Conservation (phyloP, 2,888 invertebrate species). For the Eubasilissa splendida region DNA sequence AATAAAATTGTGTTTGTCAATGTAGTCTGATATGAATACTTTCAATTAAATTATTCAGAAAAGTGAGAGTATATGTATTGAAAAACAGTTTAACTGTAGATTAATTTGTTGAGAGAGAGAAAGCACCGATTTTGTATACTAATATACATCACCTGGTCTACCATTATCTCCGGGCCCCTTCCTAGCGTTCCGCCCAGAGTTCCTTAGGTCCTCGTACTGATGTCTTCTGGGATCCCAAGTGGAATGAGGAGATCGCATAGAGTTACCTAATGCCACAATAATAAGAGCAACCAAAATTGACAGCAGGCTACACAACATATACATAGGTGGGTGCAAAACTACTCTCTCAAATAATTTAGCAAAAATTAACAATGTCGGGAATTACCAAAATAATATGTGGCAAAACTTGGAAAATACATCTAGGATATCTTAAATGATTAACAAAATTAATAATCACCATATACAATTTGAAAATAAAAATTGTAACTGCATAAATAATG, state of each 20-base stretch:
- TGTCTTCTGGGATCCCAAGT: slow-evolving; percentile 93
- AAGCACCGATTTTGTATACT: neutral
- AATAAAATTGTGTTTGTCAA: no score
- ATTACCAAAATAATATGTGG: no score
- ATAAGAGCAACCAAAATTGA: slow-evolving; percentile 55
- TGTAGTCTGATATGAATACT: no score
- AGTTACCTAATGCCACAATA: slow-evolving; percentile 63
- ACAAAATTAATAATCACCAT: no score
- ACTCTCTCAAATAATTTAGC: slow-evolving; percentile 7
- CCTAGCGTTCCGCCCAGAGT: slow-evolving; percentile 74
- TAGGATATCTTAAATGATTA: no score
- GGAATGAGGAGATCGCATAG: slow-evolving; percentile 74
- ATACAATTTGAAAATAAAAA: no score
- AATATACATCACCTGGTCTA: slow-evolving; percentile 70
- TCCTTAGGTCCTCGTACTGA: slow-evolving; percentile 90
- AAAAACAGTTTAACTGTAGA: neutral
- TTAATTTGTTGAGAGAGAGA: neutral
- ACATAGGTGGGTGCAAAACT: slow-evolving; percentile 53
- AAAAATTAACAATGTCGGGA: no score
- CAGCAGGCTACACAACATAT: slow-evolving; percentile 51
- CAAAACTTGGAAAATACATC: no score
- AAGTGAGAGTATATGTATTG: no score
- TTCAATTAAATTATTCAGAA: no score
- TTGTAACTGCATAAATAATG: neutral
- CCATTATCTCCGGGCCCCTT: slow-evolving; percentile 77